Evolutionary conservation across 2,888 invertebrate genomes (phyloP), one percentile per base, ranked within the genome.

Genomic region (Blomia tropicalis): DNA sequence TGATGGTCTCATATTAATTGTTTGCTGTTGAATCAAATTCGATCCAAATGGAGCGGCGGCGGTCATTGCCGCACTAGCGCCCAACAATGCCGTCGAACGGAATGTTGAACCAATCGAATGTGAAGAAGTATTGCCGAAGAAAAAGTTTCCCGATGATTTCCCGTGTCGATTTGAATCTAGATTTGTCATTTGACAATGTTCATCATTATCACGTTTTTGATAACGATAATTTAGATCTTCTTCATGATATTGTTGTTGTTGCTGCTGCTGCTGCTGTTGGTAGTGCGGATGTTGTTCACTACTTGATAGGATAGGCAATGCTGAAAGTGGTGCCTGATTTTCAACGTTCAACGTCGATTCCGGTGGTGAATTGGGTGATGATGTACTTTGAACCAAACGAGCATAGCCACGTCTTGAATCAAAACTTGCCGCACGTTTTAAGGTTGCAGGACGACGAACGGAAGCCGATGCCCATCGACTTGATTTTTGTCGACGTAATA

Each of bases 351-450:
- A 19, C 2, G 14, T 29, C 7, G 7, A 17, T 17, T 56, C 43
- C 14, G 62, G 54, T 17, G 60, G 60, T 4, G 62, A 62, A 23
- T 43, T 56, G 3, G 62, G 62, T 31, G 62, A 22, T 22, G 62
- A 64, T 1, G 54, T 47, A 7, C 61, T 63, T 29, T 63, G 62
- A 2, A 61, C 58, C 5, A 65, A 36, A 25, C 65, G 58, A 17
- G 63, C 60, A 53, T 65, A 65, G 7, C 64, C 65, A 41, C 59
- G 30, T n/a, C 60, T 44, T 4, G 56, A 60, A 44, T 65, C 64
- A 47, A 65, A 65, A 4, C 60, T 60, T n/a, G 63, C 63, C 4
- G 65, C 64, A 23, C 65, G 61, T 19, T 64, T 61, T n/a, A 65
- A 25, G 2, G 60, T 22, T 31, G 32, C 29, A 3, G 2, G 61